phyloP scores from a whole-genome alignment of 2,797 vertebrate species.

The Falco berigora region DNA sequence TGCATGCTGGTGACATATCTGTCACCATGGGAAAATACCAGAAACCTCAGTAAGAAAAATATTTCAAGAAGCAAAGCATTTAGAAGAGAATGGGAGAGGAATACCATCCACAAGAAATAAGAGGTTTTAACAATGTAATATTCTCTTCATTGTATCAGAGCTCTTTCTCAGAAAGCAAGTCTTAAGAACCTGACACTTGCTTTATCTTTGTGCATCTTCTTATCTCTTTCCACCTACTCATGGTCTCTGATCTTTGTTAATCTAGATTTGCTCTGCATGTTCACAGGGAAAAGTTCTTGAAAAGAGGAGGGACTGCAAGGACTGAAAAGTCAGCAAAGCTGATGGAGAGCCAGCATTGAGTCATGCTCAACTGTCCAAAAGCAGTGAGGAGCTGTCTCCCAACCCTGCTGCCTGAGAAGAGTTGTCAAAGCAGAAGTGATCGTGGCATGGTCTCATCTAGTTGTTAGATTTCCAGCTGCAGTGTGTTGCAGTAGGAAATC shows the following conservation, averaged over 20 bases:
- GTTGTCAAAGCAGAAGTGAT: not conserved
- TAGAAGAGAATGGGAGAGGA: not conserved
- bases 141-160: not conserved
- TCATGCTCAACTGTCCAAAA: not conserved
- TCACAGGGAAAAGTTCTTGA: not conserved
- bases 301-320: not conserved
- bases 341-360: not conserved
- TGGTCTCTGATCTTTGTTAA: not conserved
- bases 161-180: not conserved
- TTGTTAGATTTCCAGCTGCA: not conserved
- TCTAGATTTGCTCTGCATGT: not conserved
- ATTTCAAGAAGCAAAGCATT: not conserved
- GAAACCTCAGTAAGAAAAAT: not conserved
- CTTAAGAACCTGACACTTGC: not conserved
- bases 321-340: not conserved
- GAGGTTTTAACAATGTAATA: not conserved
- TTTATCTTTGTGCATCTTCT: not conserved
- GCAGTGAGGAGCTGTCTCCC: not conserved
- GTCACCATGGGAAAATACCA: not conserved
- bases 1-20: not conserved
- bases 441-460: not conserved
- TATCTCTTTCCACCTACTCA: not conserved
- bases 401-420: not conserved
- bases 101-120: not conserved
- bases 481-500: not conserved